phyloP scores from a whole-genome alignment of 2,113 vertebrate genomes.

The Pelvicachromis taeniatus region DNA sequence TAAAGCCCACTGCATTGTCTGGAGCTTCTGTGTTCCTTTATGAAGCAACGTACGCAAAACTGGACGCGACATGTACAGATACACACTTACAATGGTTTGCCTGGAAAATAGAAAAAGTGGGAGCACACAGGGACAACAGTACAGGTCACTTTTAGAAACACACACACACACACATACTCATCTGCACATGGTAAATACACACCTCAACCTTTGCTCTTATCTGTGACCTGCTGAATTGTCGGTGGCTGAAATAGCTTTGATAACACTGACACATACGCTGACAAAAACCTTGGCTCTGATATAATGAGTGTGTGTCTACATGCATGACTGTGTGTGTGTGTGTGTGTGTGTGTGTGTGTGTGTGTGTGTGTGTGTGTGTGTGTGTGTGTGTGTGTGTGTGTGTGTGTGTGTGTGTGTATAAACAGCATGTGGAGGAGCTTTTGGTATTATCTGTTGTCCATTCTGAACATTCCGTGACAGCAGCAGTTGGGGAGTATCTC shows the following conservation, averaged over 20 bases:
- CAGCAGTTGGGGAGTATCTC: slow-evolving; percentile 38
- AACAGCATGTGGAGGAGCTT: slow-evolving; percentile 47
- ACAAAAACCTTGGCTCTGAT: slow-evolving; percentile 48
- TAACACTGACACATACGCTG: slow-evolving; percentile 50
- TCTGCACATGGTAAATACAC: neutral
- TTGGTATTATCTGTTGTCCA: slow-evolving; percentile 45
- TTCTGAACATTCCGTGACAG: slow-evolving; percentile 63
- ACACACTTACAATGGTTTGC: slow-evolving; percentile 31
- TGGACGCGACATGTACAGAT: neutral
- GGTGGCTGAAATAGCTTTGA: slow-evolving; percentile 58
- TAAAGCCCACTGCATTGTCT: slow-evolving; percentile 62
- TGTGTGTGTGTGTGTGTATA: slow-evolving; percentile 13
- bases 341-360: slow-evolving; percentile 9
- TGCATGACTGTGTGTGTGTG: neutral
- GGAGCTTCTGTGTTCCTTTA: slow-evolving; percentile 52
- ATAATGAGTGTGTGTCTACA: slow-evolving; percentile 12
- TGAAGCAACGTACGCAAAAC: slow-evolving; percentile 27
- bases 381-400: slow-evolving; percentile 24
- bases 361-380: slow-evolving; percentile 1
- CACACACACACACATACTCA: neutral
- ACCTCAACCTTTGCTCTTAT: slow-evolving; percentile 41
- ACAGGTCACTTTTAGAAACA: slow-evolving; percentile 12
- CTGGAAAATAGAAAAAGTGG: slow-evolving; percentile 55
- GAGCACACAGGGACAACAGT: slow-evolving; percentile 19
- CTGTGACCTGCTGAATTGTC: slow-evolving; percentile 37